Conservation (phyloP, 2,113 vertebrate species). For the Uria aalge region DNA sequence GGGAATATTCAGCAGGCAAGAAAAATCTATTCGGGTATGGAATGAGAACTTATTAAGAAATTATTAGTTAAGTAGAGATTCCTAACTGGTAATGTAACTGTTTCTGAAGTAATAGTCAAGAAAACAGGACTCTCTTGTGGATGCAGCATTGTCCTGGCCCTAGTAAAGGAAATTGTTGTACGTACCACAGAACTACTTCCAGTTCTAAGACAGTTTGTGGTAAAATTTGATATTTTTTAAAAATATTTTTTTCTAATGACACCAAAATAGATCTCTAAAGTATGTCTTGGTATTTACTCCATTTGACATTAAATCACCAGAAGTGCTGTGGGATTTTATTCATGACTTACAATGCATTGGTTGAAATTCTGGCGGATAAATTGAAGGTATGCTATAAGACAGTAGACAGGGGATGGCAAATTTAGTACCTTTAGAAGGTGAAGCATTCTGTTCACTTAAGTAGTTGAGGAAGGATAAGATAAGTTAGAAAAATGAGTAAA, state of each 20-base stretch:
- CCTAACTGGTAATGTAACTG: not conserved
- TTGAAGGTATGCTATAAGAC: not conserved
- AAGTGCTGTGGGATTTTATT: not conserved
- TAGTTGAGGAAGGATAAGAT: slow-evolving; percentile 3
- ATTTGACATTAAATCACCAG: not conserved
- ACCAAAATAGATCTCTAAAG: not conserved
- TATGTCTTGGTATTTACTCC: not conserved
- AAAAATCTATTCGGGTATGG: not conserved
- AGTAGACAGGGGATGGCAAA: slow-evolving; percentile 1
- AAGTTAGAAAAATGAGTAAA: slow-evolving; percentile 33
- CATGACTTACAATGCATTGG: not conserved
- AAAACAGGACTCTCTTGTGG: not conserved
- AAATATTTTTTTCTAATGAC: not conserved
- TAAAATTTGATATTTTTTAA: not conserved
- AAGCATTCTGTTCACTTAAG: slow-evolving; percentile 28
- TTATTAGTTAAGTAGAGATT: not conserved
- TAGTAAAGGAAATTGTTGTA: not conserved
- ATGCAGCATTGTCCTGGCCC: not conserved
- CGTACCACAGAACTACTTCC: not conserved
- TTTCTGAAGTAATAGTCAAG: not conserved
- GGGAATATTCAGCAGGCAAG: not conserved
- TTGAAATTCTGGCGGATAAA: slow-evolving; percentile 9
- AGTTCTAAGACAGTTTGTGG: not conserved
- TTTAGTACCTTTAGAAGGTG: slow-evolving; percentile 21
- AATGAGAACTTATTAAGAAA: not conserved